Evolutionary conservation across 1,140 invertebrate genomes (phyloP).

Genomic region (Pomacea maculata): DNA sequence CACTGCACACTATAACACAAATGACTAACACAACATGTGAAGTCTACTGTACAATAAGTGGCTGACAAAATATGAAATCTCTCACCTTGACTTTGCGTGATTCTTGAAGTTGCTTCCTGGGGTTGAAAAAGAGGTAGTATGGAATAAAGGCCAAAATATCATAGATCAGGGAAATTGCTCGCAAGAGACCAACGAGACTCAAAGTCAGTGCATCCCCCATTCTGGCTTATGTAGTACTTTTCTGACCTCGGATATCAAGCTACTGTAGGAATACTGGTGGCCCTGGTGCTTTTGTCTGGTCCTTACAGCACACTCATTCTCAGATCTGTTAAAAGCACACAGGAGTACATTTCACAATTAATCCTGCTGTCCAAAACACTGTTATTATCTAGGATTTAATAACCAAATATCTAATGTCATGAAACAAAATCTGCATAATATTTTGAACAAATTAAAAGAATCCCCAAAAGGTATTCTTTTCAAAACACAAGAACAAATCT

Average conservation of each 20-base stretch:
- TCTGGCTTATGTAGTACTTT: conserved; percentile 20
- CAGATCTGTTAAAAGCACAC: not conserved
- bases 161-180: conserved; percentile 34
- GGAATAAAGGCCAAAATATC: conserved; percentile 41
- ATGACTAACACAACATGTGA: not conserved
- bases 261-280: conserved; percentile 1
- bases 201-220: conserved; percentile 36
- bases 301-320: not conserved
- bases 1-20: not conserved
- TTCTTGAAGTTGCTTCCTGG: conserved; percentile 27
- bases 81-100: conserved; percentile 44
- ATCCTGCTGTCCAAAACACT: conserved; percentile 1
- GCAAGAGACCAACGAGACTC: conserved; percentile 32
- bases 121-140: conserved; percentile 41
- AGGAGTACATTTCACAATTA: not conserved
- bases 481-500: too few species aligned
- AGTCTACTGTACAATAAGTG: not conserved
- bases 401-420: not conserved
- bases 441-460: too few species aligned
- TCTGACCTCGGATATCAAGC: conserved; percentile 26
- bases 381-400: conserved; percentile 4
- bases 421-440: too few species aligned
- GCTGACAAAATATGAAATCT: not conserved
- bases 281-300: not conserved
- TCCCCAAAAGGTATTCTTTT: too few species aligned